Conservation (phyloP, 2,113 vertebrate species). For the Limnothrissa miodon region DNA sequence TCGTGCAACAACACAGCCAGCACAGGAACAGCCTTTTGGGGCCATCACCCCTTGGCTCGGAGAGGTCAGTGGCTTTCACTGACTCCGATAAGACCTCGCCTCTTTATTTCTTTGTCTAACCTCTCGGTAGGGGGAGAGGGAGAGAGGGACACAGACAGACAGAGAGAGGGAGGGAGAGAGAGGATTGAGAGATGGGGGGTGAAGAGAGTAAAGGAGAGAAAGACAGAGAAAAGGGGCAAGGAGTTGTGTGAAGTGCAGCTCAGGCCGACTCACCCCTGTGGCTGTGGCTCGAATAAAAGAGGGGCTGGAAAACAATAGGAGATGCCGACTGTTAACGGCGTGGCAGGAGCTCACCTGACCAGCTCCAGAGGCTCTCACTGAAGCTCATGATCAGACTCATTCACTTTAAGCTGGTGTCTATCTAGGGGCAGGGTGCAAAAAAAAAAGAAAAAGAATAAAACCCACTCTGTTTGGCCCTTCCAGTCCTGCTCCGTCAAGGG, state of each 20-base stretch:
- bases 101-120: constrained; percentile 61
- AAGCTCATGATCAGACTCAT: constrained; percentile 14
- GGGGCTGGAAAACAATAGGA: constrained; percentile 50
- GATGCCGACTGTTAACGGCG: not conserved
- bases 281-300: constrained; percentile 52
- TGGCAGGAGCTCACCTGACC: not conserved
- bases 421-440: too few species aligned
- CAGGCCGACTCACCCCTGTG: constrained; percentile 53
- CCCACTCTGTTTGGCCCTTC: too few species aligned
- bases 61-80: constrained; percentile 56
- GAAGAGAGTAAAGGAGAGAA: not conserved
- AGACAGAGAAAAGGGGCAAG: constrained; percentile 28
- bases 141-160: constrained; percentile 27
- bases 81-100: constrained; percentile 58
- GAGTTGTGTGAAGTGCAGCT: constrained; percentile 21
- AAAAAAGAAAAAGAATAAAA: too few species aligned
- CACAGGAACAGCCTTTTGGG: constrained; percentile 48
- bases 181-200: constrained; percentile 15
- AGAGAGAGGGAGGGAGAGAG: constrained; percentile 25
- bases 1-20: constrained; percentile 45
- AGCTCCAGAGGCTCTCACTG: too few species aligned
- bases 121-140: constrained; percentile 49
- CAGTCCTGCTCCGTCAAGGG: not conserved
- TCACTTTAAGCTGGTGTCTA: not conserved
- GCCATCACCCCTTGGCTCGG: constrained; percentile 42